Evolutionary conservation across 2,888 invertebrate species (phyloP).

Genomic region (Drosophila quasianomalipes): DNA sequence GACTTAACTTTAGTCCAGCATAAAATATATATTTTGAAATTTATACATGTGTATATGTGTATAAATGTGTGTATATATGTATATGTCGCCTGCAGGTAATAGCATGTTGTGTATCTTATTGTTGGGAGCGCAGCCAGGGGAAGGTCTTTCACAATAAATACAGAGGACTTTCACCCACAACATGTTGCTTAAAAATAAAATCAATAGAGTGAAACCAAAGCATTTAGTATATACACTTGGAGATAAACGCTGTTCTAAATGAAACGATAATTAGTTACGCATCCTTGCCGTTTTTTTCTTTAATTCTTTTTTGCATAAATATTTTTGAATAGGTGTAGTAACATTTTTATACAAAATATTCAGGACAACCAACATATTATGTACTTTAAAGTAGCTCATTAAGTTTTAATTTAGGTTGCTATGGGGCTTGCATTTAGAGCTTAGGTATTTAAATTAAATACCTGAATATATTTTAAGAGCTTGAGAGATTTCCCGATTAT

Average conservation of each 20-base stretch:
- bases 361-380: background rate
- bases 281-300: background rate
- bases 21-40: no score
- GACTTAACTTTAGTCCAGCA: background rate
- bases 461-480: background rate
- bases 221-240: background rate
- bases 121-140: background rate
- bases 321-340: background rate
- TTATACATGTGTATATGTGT: background rate
- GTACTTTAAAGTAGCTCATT: background rate
- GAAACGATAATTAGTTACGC: background rate
- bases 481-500: background rate
- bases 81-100: conserved; percentile 20
- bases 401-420: background rate
- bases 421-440: background rate
- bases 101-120: conserved; percentile 33
- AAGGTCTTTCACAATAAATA: background rate
- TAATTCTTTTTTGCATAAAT: background rate
- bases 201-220: background rate
- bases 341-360: background rate
- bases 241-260: background rate
- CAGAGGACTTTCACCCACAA: background rate
- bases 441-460: background rate
- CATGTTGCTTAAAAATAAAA: conserved; percentile 1
- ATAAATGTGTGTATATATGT: no score